Conservation (phyloP, 2,888 invertebrate genomes). For the Baccha elongata region DNA sequence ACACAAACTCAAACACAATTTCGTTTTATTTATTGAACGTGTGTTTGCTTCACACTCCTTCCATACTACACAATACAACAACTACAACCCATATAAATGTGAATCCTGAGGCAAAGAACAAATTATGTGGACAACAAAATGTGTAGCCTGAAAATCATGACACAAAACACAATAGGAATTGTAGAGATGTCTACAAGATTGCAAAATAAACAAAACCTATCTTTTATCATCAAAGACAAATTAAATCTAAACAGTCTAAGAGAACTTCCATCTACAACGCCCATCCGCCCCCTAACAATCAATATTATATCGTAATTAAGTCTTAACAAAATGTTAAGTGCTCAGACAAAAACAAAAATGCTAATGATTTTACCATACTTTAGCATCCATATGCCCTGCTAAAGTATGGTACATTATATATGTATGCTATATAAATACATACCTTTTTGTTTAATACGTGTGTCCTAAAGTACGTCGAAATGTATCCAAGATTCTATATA, state of each 20-base stretch:
- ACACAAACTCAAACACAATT: neutral
- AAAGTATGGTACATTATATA: neutral
- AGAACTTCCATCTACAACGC: neutral
- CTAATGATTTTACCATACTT: no score
- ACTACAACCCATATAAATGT: neutral
- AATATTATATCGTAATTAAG: constrained; percentile 46
- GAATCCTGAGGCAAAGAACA: neutral
- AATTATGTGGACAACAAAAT: neutral
- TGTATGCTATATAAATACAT: constrained; percentile 21
- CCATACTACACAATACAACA: neutral
- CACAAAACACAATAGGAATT: constrained; percentile 1
- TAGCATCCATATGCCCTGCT: no score
- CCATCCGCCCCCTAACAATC: constrained; percentile 1
- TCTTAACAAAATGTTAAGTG: constrained; percentile 5
- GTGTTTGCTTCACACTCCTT: neutral
- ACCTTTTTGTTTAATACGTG: constrained; percentile 42
- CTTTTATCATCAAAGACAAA: constrained; percentile 51
- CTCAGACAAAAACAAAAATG: no score
- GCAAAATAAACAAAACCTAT: no score
- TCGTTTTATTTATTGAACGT: neutral
- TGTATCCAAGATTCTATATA: constrained; percentile 54
- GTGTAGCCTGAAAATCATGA: neutral
- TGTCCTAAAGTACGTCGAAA: constrained; percentile 65
- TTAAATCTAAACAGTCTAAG: constrained; percentile 8
- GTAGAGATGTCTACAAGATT: constrained; percentile 7